phyloP scores from a whole-genome alignment of 2,888 invertebrate species.

The Prionchulus punctatus region DNA sequence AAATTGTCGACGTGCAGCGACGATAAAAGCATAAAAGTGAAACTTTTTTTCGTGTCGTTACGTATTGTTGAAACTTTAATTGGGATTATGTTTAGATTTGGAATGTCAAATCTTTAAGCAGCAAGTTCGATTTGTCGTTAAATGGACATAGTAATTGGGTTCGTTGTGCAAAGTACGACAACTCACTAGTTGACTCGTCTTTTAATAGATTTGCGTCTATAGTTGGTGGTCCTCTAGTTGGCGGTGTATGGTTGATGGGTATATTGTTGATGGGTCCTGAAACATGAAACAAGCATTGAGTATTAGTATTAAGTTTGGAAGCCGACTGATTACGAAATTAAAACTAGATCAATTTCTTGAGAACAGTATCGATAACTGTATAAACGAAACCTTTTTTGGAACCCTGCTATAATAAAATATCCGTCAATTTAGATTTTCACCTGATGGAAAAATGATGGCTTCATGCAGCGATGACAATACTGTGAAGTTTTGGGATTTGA shows the following conservation, averaged over 20 bases:
- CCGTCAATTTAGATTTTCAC: constrained; percentile 1
- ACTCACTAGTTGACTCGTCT: too few species aligned
- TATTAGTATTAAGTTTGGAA: too few species aligned
- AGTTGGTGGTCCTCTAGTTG: too few species aligned
- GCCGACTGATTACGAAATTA: too few species aligned
- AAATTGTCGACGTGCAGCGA: not conserved
- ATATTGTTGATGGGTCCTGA: too few species aligned
- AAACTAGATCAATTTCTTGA: too few species aligned
- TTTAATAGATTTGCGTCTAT: too few species aligned
- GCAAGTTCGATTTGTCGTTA: not conserved
- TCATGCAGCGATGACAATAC: constrained; percentile 69
- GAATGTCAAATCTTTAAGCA: not conserved
- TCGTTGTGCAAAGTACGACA: not conserved
- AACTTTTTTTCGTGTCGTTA: not conserved
- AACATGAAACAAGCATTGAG: too few species aligned
- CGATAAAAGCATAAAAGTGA: not conserved
- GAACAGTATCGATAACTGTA: too few species aligned
- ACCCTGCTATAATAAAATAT: too few species aligned
- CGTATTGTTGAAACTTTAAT: not conserved
- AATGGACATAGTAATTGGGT: not conserved
- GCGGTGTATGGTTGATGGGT: too few species aligned
- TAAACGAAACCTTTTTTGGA: too few species aligned
- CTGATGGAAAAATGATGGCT: constrained; percentile 38
- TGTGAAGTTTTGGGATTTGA: constrained; percentile 44
- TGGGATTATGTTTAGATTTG: not conserved